Conservation (phyloP, 2,888 invertebrate genomes). For the Gisinianus flammeolus region DNA sequence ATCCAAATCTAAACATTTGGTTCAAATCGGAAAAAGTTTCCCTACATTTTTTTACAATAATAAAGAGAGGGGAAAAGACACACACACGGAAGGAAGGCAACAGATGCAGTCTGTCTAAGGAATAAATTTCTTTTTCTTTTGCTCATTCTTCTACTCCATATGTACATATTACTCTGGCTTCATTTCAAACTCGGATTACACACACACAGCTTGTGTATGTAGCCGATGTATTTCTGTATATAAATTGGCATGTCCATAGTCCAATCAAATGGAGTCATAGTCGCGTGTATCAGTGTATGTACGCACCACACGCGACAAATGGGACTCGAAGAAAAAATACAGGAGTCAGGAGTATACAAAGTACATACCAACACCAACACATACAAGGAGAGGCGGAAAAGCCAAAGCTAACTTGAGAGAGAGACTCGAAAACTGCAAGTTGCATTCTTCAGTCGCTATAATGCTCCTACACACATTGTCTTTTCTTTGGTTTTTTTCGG, state of each 20-base stretch:
- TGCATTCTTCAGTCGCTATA: neutral
- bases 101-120: constrained; percentile 35
- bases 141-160: constrained; percentile 1
- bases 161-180: no score
- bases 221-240: neutral
- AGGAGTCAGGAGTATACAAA: no score
- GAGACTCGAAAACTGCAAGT: constrained; percentile 10
- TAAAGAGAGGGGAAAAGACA: neutral
- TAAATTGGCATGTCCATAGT: no score
- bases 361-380: neutral
- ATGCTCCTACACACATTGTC: neutral
- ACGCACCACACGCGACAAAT: no score
- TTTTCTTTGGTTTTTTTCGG: neutral
- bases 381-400: neutral
- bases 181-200: constrained; percentile 1
- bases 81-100: constrained; percentile 17
- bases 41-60: neutral
- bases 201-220: no score
- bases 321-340: no score
- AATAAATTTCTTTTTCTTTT: constrained; percentile 35
- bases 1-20: constrained; percentile 25
- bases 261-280: neutral
- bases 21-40: constrained; percentile 33
- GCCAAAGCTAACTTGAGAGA: neutral
- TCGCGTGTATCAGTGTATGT: neutral